Evolutionary conservation across 2,888 invertebrate species (phyloP).

Genomic region (Lutraria lutraria): DNA sequence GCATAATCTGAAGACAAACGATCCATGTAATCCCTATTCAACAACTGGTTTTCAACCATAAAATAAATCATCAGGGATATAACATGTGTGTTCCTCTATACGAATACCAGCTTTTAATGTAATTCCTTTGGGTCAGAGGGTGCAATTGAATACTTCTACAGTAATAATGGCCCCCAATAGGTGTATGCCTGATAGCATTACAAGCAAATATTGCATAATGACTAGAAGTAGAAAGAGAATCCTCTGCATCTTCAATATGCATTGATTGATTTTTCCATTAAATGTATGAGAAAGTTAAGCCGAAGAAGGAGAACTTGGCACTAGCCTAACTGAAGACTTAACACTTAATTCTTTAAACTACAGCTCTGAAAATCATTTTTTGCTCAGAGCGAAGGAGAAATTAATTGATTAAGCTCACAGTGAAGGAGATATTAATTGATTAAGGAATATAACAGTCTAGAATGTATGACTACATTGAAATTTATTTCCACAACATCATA

Average conservation of each 20-base stretch:
- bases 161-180: neutral
- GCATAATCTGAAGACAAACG: slow-evolving; percentile 6
- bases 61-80: slow-evolving; percentile 10
- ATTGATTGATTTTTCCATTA: neutral
- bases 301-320: neutral
- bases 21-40: slow-evolving; percentile 23
- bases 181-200: neutral
- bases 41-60: slow-evolving; percentile 15
- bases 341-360: neutral
- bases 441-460: neutral
- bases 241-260: neutral
- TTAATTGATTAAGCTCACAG: neutral
- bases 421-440: neutral
- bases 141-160: neutral
- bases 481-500: neutral
- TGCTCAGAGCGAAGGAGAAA: neutral
- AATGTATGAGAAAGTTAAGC: neutral
- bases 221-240: neutral
- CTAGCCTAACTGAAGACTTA: neutral
- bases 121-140: neutral
- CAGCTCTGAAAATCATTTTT: neutral
- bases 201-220: neutral
- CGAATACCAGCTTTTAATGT: neutral
- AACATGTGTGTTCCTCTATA: slow-evolving; percentile 12
- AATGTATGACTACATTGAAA: neutral